These are phyloP conservation scores for Trichoplusia ni DNA, from an alignment of 1,140 invertebrate species.

Conservation along the genomic window DNA sequence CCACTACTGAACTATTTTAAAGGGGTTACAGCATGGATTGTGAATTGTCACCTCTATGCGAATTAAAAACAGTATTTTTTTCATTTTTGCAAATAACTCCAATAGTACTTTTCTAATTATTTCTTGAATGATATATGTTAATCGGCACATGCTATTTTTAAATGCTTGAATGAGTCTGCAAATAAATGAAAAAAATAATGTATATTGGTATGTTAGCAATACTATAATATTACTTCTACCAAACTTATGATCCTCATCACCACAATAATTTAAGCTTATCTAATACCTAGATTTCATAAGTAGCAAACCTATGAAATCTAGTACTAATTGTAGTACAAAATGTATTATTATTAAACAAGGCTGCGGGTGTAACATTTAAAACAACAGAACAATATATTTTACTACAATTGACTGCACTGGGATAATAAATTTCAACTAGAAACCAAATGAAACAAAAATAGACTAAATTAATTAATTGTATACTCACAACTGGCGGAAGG, in stretches of 20 bases:
- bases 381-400: too few species aligned
- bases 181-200: conserved; percentile 33
- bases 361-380: too few species aligned
- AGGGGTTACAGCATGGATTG: neutral
- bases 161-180: conserved; percentile 29
- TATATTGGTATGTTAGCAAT: neutral
- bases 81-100: conserved; percentile 33
- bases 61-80: conserved; percentile 36
- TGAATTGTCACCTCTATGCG: conserved; percentile 30
- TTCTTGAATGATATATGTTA: neutral
- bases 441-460: neutral
- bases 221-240: neutral
- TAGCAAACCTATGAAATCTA: too few species aligned
- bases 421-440: neutral
- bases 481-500: conserved; percentile 84
- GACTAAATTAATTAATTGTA: neutral
- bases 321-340: too few species aligned
- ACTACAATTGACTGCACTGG: neutral
- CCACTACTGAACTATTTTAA: conserved; percentile 6
- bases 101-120: conserved; percentile 19
- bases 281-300: too few species aligned
- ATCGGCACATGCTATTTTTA: conserved; percentile 16
- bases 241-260: too few species aligned
- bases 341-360: too few species aligned
- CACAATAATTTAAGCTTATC: too few species aligned